Evolutionary conservation across 2,888 invertebrate genomes (phyloP), one percentile per base, ranked within the genome.

Genomic region (Norana najaformis): DNA sequence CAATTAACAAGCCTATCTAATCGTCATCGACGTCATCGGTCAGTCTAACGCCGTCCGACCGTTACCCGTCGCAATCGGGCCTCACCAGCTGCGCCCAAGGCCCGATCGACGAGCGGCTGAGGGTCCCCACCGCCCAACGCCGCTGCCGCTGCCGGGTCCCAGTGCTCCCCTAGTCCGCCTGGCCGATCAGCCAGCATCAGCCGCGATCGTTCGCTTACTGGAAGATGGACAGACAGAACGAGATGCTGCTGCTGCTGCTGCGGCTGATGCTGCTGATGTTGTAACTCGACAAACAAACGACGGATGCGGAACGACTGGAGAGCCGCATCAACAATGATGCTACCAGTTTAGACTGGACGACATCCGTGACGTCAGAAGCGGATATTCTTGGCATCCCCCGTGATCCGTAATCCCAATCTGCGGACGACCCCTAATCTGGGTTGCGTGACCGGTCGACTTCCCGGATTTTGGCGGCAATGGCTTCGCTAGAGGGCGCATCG

Each of bases 51-150:
- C 69, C 69, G 69, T n/a, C 69, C 23, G 53, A 30, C 53, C 8
- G 30, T 53, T 30, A 1, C 30, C n/a, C 69, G 69, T 13, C 8
- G 69, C 69, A 69, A 69, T 69, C 69, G 69, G 69, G 69, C 69
- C 69, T 69, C 69, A 13, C 69, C 69, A 69, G 69, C 69, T 69
- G 69, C 69, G 69, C 69, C 11, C 69, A 69, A n/a, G 13, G 69
- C 69, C 69, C 69, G 69, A 23, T 36, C 36, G 13, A 85, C 85
- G 85, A 35, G 35, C 36, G 36, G 18, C 85, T 3, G 83, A 36
- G 30, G 23, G 85, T 85, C 37, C 85, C 85, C 35, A 85, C 85
- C 85, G 35, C 85, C 85, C 85, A n/a, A 30, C 69, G 69, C 30
- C 16, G 30, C 53, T 20, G 47, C 11, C 47, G 47, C 47, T 53